Evolutionary conservation across 2,797 vertebrate genomes (phyloP).

Genomic region (Phoebastria nigripes): DNA sequence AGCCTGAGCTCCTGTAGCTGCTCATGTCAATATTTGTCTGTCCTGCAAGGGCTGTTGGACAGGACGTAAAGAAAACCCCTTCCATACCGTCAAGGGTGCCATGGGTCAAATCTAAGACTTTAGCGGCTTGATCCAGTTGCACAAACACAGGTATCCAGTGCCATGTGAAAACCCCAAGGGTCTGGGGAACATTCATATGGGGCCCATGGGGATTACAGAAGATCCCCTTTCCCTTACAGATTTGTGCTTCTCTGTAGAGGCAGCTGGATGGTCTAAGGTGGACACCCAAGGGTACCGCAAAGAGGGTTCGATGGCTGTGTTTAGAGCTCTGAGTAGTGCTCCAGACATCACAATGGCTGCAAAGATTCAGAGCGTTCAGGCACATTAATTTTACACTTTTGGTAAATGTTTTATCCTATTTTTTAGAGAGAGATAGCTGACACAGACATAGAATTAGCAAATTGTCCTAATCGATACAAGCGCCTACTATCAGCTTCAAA

Average conservation of each 20-base stretch:
- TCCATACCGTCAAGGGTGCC: not conserved
- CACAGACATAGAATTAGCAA: slow-evolving; percentile 27
- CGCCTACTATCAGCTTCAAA: not conserved
- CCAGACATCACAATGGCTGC: not conserved
- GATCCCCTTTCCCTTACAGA: not conserved
- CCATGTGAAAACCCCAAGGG: not conserved
- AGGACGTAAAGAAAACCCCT: not conserved
- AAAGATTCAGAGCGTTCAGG: not conserved
- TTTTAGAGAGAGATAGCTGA: not conserved
- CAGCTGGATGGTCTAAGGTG: not conserved
- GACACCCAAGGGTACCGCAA: not conserved
- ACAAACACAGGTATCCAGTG: not conserved
- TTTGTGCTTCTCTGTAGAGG: not conserved
- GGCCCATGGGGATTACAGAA: not conserved
- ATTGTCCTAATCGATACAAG: not conserved
- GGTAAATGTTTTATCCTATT: not conserved
- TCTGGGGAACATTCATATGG: not conserved
- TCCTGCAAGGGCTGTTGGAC: not conserved
- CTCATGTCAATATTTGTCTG: not conserved
- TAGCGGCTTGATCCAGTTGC: not conserved
- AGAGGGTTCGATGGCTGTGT: rapidly evolving
- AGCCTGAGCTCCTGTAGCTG: not conserved
- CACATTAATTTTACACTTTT: not conserved
- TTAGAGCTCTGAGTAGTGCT: not conserved
- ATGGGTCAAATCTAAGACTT: not conserved